Conservation (phyloP, 2,797 vertebrate genomes). For the Takifugu rubripes region DNA sequence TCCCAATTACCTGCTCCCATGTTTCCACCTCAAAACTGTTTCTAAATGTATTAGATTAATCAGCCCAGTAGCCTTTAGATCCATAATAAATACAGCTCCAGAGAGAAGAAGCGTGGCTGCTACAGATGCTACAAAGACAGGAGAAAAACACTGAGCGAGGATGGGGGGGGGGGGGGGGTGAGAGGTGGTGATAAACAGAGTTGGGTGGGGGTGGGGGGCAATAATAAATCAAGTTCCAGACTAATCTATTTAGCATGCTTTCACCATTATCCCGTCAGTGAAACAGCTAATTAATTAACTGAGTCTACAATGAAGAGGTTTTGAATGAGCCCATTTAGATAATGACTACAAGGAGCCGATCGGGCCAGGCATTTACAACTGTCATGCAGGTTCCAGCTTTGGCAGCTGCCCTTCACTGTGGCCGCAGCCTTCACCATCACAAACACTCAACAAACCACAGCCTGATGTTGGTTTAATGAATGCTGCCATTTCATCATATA, state of each 20-base stretch:
- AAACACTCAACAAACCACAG: constrained; percentile 2
- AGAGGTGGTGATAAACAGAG: constrained; percentile 27
- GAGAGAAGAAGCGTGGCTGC: constrained; percentile 49
- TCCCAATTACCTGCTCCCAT: background rate
- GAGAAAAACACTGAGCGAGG: constrained; percentile 47
- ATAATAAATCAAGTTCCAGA: constrained; percentile 92
- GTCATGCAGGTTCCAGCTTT: constrained; percentile 66
- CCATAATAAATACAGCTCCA: constrained; percentile 26
- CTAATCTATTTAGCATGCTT: constrained; percentile 97
- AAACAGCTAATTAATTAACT: constrained; percentile 99
- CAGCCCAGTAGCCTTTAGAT: constrained; percentile 41
- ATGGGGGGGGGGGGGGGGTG: background rate
- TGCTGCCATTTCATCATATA: background rate
- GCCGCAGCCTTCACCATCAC: constrained; percentile 17
- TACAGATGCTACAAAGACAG: constrained; percentile 63
- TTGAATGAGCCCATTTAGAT: constrained; percentile 98
- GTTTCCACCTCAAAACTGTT: constrained; percentile 8
- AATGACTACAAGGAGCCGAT: constrained; percentile 95
- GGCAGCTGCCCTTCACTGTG: constrained; percentile 72
- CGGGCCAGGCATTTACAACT: constrained; percentile 88
- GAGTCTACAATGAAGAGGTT: constrained; percentile 97
- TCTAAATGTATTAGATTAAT: constrained; percentile 49
- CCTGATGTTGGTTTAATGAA: background rate
- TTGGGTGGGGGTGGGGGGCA: constrained; percentile 52
- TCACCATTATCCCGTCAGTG: constrained; percentile 93